Percentiles rank a stretch among this genome's conserved stretches.
phyloP scores from a whole-genome alignment of 2,113 vertebrate species.

The Theristicus caerulescens region DNA sequence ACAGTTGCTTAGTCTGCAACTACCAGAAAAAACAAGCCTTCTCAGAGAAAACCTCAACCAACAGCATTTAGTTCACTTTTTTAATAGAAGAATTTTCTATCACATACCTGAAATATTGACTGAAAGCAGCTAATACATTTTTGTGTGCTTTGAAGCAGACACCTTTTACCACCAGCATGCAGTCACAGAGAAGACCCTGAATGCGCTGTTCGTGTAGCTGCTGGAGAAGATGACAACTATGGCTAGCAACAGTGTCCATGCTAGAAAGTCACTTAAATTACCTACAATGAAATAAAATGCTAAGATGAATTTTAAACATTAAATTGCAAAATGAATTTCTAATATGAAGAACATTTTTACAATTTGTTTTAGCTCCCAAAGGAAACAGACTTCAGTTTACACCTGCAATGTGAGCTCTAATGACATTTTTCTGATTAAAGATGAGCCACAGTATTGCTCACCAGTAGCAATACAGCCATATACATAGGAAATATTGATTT shows the following conservation, averaged over 20 bases:
- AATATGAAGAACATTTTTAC: background rate
- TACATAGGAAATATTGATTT: background rate
- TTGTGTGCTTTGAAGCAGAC: conserved; percentile 98
- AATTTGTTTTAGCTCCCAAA: background rate
- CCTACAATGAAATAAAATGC: conserved; percentile 21
- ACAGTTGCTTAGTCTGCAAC: background rate
- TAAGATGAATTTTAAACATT: background rate
- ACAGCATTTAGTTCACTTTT: background rate
- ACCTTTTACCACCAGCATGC: conserved; percentile 94
- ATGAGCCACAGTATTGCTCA: background rate
- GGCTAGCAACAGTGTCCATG: conserved; percentile 89
- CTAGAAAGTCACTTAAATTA: conserved; percentile 53
- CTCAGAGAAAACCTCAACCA: background rate
- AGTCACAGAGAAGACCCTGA: conserved; percentile 96
- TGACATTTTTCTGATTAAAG: background rate
- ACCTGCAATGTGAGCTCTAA: background rate
- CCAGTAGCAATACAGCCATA: background rate
- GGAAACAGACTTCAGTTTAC: background rate
- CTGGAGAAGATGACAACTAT: conserved; percentile 96
- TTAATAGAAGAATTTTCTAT: background rate
- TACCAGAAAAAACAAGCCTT: background rate
- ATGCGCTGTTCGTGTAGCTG: conserved; percentile 97
- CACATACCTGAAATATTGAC: conserved; percentile 92
- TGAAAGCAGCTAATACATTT: conserved; percentile 96
- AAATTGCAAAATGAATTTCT: background rate